Conservation (phyloP, 1,140 invertebrate species). For the Latrodectus geometricus region DNA sequence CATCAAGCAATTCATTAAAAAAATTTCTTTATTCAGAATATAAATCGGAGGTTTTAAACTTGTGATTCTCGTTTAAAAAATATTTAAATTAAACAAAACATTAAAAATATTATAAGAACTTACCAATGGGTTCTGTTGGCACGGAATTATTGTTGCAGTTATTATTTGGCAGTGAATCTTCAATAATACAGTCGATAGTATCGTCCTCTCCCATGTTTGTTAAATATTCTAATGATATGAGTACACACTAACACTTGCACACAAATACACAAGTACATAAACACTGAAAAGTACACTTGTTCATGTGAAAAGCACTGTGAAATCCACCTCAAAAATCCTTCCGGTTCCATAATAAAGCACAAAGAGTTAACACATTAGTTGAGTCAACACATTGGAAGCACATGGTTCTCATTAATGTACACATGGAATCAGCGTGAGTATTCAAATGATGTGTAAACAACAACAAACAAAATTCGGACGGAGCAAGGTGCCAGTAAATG, state of each 20-base stretch:
- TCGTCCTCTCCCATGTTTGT: slow-evolving; percentile 25
- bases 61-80: background rate
- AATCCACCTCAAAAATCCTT: slow-evolving; percentile 34
- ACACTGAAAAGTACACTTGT: slow-evolving; percentile 20
- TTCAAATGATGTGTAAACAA: slow-evolving; percentile 9
- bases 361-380: background rate
- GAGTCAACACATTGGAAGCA: background rate
- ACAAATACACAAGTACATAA: slow-evolving; percentile 8
- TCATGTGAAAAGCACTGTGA: background rate
- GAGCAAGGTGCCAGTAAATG: background rate
- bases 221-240: background rate
- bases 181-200: background rate
- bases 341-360: slow-evolving; percentile 1
- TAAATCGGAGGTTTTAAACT: no score
- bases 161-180: slow-evolving; percentile 21
- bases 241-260: background rate
- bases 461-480: background rate
- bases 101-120: slow-evolving; percentile 16
- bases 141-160: slow-evolving; percentile 17
- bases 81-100: background rate
- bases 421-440: background rate
- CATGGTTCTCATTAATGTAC: slow-evolving; percentile 3
- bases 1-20: no score
- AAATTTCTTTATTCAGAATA: no score
- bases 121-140: slow-evolving; percentile 52